Evolutionary conservation across 2,888 invertebrate genomes (phyloP).

Genomic region (Drosophila nr. perissopoda): DNA sequence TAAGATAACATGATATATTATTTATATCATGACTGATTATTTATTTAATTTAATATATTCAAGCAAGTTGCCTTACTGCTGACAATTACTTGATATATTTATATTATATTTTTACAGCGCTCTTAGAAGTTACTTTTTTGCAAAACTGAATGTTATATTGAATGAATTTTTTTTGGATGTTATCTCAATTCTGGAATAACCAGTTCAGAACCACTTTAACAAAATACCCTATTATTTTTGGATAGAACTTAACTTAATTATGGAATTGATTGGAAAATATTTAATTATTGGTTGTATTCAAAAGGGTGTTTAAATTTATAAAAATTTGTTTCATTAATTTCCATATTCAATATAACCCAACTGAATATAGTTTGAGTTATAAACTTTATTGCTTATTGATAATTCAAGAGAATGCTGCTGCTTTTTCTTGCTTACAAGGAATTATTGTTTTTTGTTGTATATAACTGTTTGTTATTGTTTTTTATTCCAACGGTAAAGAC

Average conservation of each 20-base stretch:
- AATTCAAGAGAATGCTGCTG: background rate
- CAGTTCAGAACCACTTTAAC: background rate
- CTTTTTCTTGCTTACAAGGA: background rate
- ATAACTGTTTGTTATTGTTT: slow-evolving; percentile 20
- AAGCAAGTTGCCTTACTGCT: background rate
- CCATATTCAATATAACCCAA: background rate
- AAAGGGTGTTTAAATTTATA: background rate
- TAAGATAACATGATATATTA: background rate
- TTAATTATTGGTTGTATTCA: background rate
- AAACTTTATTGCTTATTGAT: background rate
- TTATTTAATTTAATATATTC: background rate
- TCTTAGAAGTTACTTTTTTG: background rate
- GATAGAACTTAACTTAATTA: background rate
- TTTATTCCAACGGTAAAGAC: slow-evolving; percentile 30
- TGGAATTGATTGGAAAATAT: background rate
- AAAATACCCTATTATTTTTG: background rate
- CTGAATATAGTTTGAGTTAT: background rate
- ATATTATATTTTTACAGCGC: background rate
- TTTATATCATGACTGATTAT: background rate
- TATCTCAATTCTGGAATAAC: background rate
- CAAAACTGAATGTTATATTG: background rate
- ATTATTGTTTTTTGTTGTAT: background rate
- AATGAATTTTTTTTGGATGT: background rate
- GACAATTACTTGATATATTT: background rate
- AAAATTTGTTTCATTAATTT: background rate